A percentile compares a stretch with the other conserved stretches of the same genome.
phyloP scores from a whole-genome alignment of 2,797 vertebrate genomes.

The Malurus leucopterus region DNA sequence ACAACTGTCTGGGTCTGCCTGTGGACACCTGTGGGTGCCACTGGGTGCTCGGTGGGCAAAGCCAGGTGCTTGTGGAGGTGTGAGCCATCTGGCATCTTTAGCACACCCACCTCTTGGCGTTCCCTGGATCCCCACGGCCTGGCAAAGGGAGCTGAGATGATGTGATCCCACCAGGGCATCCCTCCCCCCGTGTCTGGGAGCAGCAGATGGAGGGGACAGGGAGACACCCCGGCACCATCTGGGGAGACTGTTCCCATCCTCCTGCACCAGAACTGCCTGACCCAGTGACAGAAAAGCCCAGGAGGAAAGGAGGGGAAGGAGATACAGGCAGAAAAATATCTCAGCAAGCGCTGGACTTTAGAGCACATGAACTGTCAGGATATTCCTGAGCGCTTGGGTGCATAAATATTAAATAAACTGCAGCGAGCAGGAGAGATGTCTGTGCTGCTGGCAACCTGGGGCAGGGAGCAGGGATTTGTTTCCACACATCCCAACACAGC shows the following conservation, averaged over 20 bases:
- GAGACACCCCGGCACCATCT: background rate
- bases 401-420: slow-evolving; percentile 11
- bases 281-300: background rate
- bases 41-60: background rate
- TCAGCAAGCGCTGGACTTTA: background rate
- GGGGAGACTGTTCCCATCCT: background rate
- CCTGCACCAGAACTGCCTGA: background rate
- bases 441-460: background rate
- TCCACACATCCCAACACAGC: background rate
- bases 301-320: background rate
- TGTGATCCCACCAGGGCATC: background rate
- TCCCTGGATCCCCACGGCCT: background rate
- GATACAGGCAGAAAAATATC: background rate
- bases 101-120: background rate
- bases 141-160: background rate
- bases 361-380: background rate
- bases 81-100: background rate
- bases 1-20: background rate
- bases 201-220: background rate
- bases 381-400: background rate
- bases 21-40: background rate
- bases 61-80: background rate
- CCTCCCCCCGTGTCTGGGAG: background rate
- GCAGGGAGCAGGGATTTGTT: background rate
- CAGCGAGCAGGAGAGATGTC: background rate